A percentile compares a stretch with the other conserved stretches of the same genome.
phyloP scores from a whole-genome alignment of 2,888 invertebrate genomes.

The Chorisops tibialis region DNA sequence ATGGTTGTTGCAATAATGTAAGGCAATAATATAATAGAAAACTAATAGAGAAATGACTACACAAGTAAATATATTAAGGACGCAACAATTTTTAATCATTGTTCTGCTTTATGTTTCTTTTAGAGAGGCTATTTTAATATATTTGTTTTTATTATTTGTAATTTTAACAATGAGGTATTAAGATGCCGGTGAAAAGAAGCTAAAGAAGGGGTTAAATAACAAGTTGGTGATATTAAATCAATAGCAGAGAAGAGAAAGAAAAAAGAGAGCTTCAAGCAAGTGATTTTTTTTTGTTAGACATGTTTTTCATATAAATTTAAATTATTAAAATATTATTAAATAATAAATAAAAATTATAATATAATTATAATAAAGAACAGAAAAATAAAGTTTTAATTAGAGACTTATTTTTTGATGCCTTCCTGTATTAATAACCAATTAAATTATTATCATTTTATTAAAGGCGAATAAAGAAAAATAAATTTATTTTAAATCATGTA shows the following conservation, averaged over 20 bases:
- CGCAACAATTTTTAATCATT: too few species aligned
- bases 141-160: neutral
- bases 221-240: neutral
- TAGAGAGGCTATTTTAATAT: too few species aligned
- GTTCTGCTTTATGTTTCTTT: too few species aligned
- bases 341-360: neutral
- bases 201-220: too few species aligned
- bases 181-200: neutral
- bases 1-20: too few species aligned
- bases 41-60: too few species aligned
- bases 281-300: neutral
- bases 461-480: neutral
- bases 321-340: neutral
- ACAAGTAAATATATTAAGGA: too few species aligned
- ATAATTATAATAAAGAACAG: slow-evolving; percentile 9
- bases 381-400: slow-evolving; percentile 8
- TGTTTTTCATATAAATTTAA: neutral
- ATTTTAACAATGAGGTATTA: neutral
- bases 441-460: slow-evolving; percentile 27
- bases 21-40: too few species aligned
- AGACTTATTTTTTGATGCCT: slow-evolving; percentile 28
- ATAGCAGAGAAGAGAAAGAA: neutral
- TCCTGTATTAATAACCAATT: slow-evolving; percentile 40
- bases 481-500: neutral
- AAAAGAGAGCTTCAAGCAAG: too few species aligned